A percentile compares a stretch with the other conserved stretches of the same genome.
Conservation (phyloP, 2,888 invertebrate species). For the Colostygia pectinataria region DNA sequence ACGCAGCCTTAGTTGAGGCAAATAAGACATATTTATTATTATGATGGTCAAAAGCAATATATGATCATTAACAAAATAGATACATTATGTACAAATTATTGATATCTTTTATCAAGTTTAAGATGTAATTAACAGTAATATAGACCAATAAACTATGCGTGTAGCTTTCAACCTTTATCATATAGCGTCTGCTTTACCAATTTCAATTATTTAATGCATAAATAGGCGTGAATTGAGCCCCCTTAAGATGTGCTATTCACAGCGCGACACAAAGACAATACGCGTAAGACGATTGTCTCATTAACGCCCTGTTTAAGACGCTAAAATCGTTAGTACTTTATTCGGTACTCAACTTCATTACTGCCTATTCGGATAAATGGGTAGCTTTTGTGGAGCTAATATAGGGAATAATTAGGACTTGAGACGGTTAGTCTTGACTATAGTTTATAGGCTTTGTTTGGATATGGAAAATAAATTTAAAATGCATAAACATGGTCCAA, state of each 20-base stretch:
- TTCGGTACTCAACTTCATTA: constrained; percentile 35
- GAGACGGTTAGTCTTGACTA: constrained; percentile 7
- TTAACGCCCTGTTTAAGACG: constrained; percentile 38
- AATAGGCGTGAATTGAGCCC: constrained; percentile 22
- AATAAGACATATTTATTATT: too few relatives aligned
- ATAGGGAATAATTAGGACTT: constrained; percentile 20
- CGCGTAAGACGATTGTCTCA: constrained; percentile 36
- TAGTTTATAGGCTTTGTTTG: too few relatives aligned
- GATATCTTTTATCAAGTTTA: too few relatives aligned
- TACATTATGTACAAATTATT: too few relatives aligned
- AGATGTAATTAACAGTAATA: too few relatives aligned
- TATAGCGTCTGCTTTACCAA: not conserved
- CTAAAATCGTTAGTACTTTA: constrained; percentile 39
- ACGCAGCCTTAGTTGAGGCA: too few relatives aligned
- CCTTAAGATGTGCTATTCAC: constrained; percentile 36
- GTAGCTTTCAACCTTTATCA: too few relatives aligned
- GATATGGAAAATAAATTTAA: too few relatives aligned
- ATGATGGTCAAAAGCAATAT: too few relatives aligned
- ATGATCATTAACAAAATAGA: too few relatives aligned
- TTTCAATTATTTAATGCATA: constrained; percentile 19
- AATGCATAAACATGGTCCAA: too few relatives aligned
- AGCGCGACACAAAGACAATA: constrained; percentile 38
- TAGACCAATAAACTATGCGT: too few relatives aligned
- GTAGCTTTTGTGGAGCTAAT: constrained; percentile 33
- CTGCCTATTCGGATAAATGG: constrained; percentile 34